Evolutionary conservation across 2,113 vertebrate species (phyloP), one percentile per base, ranked within the genome.

Genomic region (Microtus pennsylvanicus): DNA sequence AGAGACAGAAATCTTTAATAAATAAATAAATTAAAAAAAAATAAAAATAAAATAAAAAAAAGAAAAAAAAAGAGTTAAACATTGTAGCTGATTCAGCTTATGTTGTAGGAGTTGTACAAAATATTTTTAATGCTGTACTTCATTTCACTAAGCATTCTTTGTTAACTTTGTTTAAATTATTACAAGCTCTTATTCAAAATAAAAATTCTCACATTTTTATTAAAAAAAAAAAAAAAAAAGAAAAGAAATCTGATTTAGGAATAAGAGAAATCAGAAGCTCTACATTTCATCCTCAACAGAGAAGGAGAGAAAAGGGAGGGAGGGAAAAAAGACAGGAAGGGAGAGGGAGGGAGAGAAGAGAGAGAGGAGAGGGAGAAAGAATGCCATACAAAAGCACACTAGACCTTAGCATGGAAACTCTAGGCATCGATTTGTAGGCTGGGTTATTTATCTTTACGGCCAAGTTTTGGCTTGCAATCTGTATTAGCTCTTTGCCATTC

Each of bases 401-500:
- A 89, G 74, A 93, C 63, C 22, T 61, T 52, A 82, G 77, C 38
- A 86, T 33, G 65, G 38, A 89, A 81, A 87, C 42, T 24, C n/a
- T 26, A 58, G 33, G 67, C 13, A 63, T 76, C 82, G 65, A 55
- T 74, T 94, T 95, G 33, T 80, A 75, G 85, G 70, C 7, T 67
- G 55, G 3, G 28, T 80, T 80, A 80, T 38, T 74, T 47, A 86
- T 33, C 83, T 52, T 96, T 16, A 81, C 5, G 24, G 89, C 33
- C 47, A 38, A n/a, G 58, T 75, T 69, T 50, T 81, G 30, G 82
- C 78, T 93, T 58, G 58, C 28, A 67, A 55, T 87, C 94, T 90
- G 52, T 77, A 80, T 61, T 85, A 87, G 65, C 14, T 7, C 35
- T 19, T 83, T 92, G 89, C 55, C 21, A 80, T 97, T 35, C 35